These are phyloP conservation scores for Lathronympha strigana DNA, from an alignment of 2,888 invertebrate species.

Conservation along the genomic window DNA sequence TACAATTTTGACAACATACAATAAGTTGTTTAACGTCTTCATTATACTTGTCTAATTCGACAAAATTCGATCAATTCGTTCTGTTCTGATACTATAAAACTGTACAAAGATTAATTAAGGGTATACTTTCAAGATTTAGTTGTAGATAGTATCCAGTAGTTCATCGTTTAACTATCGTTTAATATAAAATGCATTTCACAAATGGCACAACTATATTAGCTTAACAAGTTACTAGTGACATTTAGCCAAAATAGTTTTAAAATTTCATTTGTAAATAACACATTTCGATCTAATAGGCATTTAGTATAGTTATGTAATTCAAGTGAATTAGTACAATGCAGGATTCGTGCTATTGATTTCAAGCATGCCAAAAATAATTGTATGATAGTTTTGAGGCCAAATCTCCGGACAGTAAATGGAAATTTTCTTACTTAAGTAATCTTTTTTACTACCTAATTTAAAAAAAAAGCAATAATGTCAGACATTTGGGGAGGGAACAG, in stretches of 20 bases:
- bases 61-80: slow-evolving; percentile 54
- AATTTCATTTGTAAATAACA: slow-evolving; percentile 77
- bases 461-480: too few relatives aligned
- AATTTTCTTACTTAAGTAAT: neutral
- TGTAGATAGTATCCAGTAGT: slow-evolving; percentile 69
- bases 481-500: too few relatives aligned
- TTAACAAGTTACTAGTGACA: slow-evolving; percentile 78
- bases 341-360: slow-evolving; percentile 60
- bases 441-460: neutral
- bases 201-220: slow-evolving; percentile 77
- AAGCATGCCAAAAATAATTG: slow-evolving; percentile 34
- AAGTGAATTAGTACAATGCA: slow-evolving; percentile 74
- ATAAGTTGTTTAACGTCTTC: slow-evolving; percentile 6
- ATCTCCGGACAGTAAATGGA: slow-evolving; percentile 12
- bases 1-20: neutral
- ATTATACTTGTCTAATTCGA: slow-evolving; percentile 53
- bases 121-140: slow-evolving; percentile 60
- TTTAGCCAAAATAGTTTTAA: slow-evolving; percentile 82
- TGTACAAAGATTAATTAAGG: slow-evolving; percentile 77
- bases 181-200: slow-evolving; percentile 57
- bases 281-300: slow-evolving; percentile 60
- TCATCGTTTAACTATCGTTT: slow-evolving; percentile 49
- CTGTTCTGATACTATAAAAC: slow-evolving; percentile 65
- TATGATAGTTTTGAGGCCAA: slow-evolving; percentile 34
- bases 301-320: slow-evolving; percentile 51